Base-by-base conservation (phyloP, 2,797 vertebrate species). In the Chromis chromis region DNA sequence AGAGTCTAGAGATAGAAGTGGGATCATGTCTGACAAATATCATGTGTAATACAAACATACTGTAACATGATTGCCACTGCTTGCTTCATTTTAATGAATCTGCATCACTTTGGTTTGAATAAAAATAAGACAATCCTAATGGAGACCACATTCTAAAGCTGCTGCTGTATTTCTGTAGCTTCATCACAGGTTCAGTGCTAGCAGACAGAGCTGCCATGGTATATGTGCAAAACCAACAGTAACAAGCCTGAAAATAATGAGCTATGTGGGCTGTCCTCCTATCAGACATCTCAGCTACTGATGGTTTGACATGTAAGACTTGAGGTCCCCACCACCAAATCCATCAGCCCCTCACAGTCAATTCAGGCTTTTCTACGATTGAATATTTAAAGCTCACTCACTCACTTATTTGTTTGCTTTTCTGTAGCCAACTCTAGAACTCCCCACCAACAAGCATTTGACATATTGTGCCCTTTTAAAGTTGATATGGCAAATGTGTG, bases 231-330 rank as follows among this genome's bases (percentile, higher is more conserved):
- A 31, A 42, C 3, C 27, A 2, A 5, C 1, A 54, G n/a, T 2
- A 44, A 46, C 53, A 0, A 49, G 42, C 17, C 53, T 67, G 27
- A 24, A 57, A 48, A 48, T 48, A 57, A 67, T 57, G 53, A 67
- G 42, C 56, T 17, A 57, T 0, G 36, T 17, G 0, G 46, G 46
- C 46, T 49, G 46, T 24, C 22, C 22, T 12, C 24, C 48, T 50
- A 24, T 50, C 46, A 49, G 21, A 21, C 14, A 17, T n/a, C 8
- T n/a, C 19, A 21, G 21, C 12, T 24, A 17, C 19, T 64, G 16
- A 27, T 52, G 33, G 54, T 36, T 12, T 56, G 54, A n/a, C 19
- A 16, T 22, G 9, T 22, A 6, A 13, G 6, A 58, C 4, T 22
- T 31, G 10, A 10, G 50, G 21, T 66, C 40, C 0, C 19, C 39